phyloP scores from a whole-genome alignment of 2,797 vertebrate species.

The Cheirogaleus major region DNA sequence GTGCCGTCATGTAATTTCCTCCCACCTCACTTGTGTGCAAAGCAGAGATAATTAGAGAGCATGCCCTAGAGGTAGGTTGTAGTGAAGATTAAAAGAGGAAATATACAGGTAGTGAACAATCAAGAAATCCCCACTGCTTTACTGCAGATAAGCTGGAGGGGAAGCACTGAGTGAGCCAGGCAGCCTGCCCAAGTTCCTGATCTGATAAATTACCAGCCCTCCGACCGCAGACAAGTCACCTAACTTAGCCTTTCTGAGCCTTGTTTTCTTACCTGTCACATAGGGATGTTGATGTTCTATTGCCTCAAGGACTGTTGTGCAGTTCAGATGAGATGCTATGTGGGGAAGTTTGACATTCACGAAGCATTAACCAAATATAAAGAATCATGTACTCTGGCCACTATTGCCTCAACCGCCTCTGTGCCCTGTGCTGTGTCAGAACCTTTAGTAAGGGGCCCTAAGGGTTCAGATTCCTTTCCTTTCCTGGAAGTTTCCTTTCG shows the following conservation, averaged over 20 bases:
- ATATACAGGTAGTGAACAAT: rapidly evolving
- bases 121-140: background rate
- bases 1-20: background rate
- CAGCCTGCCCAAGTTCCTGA: background rate
- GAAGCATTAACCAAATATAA: background rate
- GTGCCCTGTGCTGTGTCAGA: background rate
- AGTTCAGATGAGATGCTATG: background rate
- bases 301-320: background rate
- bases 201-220: background rate
- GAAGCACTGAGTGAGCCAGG: background rate
- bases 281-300: background rate
- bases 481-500: background rate
- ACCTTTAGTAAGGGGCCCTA: too few species aligned
- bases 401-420: background rate
- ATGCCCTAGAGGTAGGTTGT: background rate
- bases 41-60: background rate
- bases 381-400: background rate
- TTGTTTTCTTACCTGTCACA: background rate
- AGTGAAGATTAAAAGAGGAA: background rate
- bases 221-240: background rate
- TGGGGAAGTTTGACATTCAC: background rate
- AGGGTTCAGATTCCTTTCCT: background rate
- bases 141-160: rapidly evolving
- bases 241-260: background rate
- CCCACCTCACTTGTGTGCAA: background rate